Base-by-base conservation (phyloP, 2,113 vertebrate species). In the Albula glossodonta region DNA sequence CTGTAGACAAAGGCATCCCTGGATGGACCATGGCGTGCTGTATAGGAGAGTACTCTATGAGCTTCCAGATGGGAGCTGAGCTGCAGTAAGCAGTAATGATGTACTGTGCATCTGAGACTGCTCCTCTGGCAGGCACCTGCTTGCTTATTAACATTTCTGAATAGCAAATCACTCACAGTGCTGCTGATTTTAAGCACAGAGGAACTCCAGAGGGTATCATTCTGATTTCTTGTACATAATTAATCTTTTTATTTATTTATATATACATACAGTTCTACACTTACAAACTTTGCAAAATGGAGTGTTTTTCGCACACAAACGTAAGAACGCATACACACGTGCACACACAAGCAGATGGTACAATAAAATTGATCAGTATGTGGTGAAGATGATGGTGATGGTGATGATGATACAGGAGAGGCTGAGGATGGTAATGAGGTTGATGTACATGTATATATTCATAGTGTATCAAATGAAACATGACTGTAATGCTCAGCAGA, bases 131-230 rank as follows among this genome's bases (percentile, higher is more conserved):
- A 74, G 88, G 88, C 88, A 87, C 60, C 50, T 52, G 15, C 10
- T 88, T 31, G 82, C 52, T 74, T 31, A 84, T 41, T 48, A 82
- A 85, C 70, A 74, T 74, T 74, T 74, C 25, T 74, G n/a, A 86
- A 83, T 86, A 83, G 51, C 77, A 87, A 91, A 90, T 88, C 89
- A 77, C 83, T 85, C 83, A 90, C 78, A 78, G 85, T 78, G 83
- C 50, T 83, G 86, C 89, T 88, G 86, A 85, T 89, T 84, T 82
- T 63, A 49, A 87, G 82, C 25, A n/a, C 25, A 74, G 81, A 50
- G 85, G 56, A 80, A 80, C 80, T 41, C 31, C 87, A 31, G 49
- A 51, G 31, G 77, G 31, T 60, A 57, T 83, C 70, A 25, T 9
- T n/a, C n/a, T 10, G 8, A 8, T 74, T 31, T 74, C 5, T 31